phyloP scores from a whole-genome alignment of 2,888 invertebrate species.

The Zootermopsis nevadensis region DNA sequence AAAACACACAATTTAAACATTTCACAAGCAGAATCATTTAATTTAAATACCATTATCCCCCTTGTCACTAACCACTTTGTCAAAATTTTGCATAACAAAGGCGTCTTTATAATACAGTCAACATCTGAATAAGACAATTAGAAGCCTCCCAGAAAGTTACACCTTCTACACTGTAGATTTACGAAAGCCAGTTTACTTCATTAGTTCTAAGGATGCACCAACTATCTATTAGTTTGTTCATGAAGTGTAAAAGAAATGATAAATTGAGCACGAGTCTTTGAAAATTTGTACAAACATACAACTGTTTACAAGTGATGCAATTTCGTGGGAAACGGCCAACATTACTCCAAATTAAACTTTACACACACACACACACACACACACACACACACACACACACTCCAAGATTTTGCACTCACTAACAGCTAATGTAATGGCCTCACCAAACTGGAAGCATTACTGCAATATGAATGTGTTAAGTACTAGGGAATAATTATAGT shows the following conservation, averaged over 20 bases:
- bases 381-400: constrained; percentile 7
- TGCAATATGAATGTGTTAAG: constrained; percentile 40
- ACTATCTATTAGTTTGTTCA: background rate
- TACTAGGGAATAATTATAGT: constrained; percentile 29
- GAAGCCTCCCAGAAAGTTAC: background rate
- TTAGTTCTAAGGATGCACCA: constrained; percentile 13
- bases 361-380: background rate
- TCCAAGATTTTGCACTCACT: background rate
- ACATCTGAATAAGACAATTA: background rate
- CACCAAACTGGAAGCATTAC: constrained; percentile 41
- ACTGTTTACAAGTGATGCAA: background rate
- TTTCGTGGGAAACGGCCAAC: background rate
- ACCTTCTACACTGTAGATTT: background rate
- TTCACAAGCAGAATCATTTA: background rate
- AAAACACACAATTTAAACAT: constrained; percentile 26
- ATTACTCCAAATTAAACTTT: background rate
- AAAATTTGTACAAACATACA: constrained; percentile 33
- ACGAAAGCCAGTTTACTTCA: background rate
- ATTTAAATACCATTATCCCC: background rate
- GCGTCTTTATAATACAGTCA: background rate
- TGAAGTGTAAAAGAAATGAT: background rate
- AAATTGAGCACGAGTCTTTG: constrained; percentile 31
- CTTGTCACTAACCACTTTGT: constrained; percentile 3
- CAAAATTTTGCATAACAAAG: constrained; percentile 4
- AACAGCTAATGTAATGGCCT: constrained; percentile 22